phyloP scores from a whole-genome alignment of 2,797 vertebrate genomes.

The Myotis vivesi region DNA sequence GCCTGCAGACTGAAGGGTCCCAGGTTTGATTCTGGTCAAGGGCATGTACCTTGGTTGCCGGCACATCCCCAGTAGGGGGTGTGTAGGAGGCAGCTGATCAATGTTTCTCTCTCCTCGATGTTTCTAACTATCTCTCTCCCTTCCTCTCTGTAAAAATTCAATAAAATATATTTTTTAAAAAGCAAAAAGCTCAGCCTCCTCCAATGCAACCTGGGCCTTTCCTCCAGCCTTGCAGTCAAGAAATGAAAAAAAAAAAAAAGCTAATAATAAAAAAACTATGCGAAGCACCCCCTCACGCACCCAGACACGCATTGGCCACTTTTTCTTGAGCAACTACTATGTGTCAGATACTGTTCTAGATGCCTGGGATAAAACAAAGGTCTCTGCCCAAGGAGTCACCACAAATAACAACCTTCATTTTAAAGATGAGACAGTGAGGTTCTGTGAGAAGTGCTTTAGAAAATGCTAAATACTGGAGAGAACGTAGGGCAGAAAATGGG shows the following conservation, averaged over 20 bases:
- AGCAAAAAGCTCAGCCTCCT: not conserved
- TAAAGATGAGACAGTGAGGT: not conserved
- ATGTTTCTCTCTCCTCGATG: too few relatives aligned
- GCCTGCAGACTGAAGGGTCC: too few relatives aligned
- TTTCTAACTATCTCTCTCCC: too few relatives aligned
- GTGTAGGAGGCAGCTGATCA: too few relatives aligned
- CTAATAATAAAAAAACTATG: not conserved
- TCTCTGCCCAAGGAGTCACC: not conserved
- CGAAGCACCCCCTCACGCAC: accelerated
- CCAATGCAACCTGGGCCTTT: not conserved
- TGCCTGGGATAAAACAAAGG: not conserved
- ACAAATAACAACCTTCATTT: not conserved
- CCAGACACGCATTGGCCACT: too few relatives aligned
- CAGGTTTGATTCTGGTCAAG: too few relatives aligned
- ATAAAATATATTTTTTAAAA: too few relatives aligned
- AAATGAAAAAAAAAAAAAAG: not conserved
- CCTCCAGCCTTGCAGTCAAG: not conserved
- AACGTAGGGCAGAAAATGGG: not conserved
- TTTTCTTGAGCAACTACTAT: not conserved
- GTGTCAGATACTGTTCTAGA: not conserved
- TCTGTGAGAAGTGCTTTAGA: not conserved
- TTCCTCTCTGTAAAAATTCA: too few relatives aligned
- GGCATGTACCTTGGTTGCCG: too few relatives aligned
- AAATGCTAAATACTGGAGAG: not conserved
- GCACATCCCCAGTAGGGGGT: too few relatives aligned